phyloP scores from a whole-genome alignment of 2,113 vertebrate species.

The Gambusia holbrooki region DNA sequence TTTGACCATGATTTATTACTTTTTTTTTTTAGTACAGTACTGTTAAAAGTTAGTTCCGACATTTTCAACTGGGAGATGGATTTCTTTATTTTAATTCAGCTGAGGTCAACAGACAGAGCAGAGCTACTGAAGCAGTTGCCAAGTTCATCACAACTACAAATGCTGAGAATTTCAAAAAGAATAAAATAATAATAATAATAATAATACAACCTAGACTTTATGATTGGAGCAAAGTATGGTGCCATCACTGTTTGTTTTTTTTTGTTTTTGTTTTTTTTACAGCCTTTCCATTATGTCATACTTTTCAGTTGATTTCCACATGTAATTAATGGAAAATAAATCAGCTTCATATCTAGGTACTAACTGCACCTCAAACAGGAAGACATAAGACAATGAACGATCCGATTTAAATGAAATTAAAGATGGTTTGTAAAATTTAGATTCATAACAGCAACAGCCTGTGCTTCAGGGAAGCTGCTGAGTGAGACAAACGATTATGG shows the following conservation, averaged over 20 bases:
- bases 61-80: constrained; percentile 76
- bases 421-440: constrained; percentile 59
- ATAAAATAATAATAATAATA: constrained; percentile 49
- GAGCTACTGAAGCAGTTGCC: constrained; percentile 78
- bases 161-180: constrained; percentile 65
- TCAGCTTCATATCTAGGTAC: constrained; percentile 68
- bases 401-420: constrained; percentile 73
- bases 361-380: constrained; percentile 65
- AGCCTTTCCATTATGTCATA: constrained; percentile 48
- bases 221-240: constrained; percentile 61
- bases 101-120: constrained; percentile 78
- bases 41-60: constrained; percentile 83
- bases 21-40: constrained; percentile 80
- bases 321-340: constrained; percentile 68
- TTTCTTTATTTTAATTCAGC: constrained; percentile 65
- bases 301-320: constrained; percentile 52
- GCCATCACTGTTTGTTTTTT: constrained; percentile 54
- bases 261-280: constrained; percentile 12
- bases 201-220: constrained; percentile 55
- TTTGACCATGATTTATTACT: constrained; percentile 78
- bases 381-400: constrained; percentile 46
- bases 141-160: constrained; percentile 79
- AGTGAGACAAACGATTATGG: constrained; percentile 36
- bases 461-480: constrained; percentile 47
- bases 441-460: constrained; percentile 46